Evolutionary conservation across 1,140 invertebrate species (phyloP).

Genomic region (Ectropis grisescens): DNA sequence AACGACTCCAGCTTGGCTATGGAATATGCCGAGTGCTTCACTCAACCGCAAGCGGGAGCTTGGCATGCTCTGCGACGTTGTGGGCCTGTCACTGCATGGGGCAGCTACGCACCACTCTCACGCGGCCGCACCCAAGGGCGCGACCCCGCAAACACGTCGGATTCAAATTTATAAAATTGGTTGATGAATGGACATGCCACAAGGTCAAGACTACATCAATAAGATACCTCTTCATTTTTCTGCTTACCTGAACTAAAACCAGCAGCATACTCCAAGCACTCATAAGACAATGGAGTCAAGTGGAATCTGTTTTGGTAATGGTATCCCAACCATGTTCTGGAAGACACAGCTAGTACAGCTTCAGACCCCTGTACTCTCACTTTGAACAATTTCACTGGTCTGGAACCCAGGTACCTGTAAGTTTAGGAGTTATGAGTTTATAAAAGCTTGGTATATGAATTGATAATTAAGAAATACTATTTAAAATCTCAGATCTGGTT

Average conservation of each 20-base stretch:
- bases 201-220: too few species aligned
- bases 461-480: slow-evolving; percentile 3
- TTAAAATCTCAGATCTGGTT: slow-evolving; percentile 62
- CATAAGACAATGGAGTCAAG: slow-evolving; percentile 95
- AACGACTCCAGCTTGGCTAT: slow-evolving; percentile 62
- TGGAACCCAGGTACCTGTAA: slow-evolving; percentile 87
- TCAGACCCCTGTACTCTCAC: slow-evolving; percentile 96
- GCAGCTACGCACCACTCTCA: slow-evolving; percentile 52
- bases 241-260: slow-evolving; percentile 91
- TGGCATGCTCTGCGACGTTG: slow-evolving; percentile 52
- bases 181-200: too few species aligned
- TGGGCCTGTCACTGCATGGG: slow-evolving; percentile 51
- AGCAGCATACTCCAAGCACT: slow-evolving; percentile 97
- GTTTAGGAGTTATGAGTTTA: too few species aligned
- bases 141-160: slow-evolving; percentile 44
- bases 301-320: slow-evolving; percentile 98
- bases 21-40: slow-evolving; percentile 61
- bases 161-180: neutral
- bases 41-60: slow-evolving; percentile 30
- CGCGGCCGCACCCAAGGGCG: slow-evolving; percentile 30
- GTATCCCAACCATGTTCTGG: slow-evolving; percentile 98
- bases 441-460: too few species aligned
- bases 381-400: slow-evolving; percentile 96
- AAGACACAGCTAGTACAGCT: slow-evolving; percentile 97
- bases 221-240: too few species aligned